Conservation (phyloP, 2,797 vertebrate species). For the Ispidina lecontei region DNA sequence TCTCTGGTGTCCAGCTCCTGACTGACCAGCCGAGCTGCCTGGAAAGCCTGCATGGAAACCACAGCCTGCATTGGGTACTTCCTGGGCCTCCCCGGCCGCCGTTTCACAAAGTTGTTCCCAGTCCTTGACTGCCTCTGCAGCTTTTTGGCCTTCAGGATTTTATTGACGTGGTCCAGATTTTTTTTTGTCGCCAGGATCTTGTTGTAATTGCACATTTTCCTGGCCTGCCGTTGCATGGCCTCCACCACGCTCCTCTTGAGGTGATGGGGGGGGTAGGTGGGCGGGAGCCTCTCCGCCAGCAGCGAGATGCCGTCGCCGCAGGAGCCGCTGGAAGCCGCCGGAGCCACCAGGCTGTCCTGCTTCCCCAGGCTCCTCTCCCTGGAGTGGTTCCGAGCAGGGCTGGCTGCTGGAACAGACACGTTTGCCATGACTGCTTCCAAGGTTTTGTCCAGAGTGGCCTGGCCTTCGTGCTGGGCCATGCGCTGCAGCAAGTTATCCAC, state of each 20-base stretch:
- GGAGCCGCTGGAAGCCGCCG: conserved; percentile 55
- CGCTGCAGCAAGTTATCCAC: conserved; percentile 78
- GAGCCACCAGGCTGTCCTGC: conserved; percentile 65
- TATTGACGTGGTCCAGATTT: conserved; percentile 97
- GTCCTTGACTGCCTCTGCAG: conserved; percentile 95
- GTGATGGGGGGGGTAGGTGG: conserved; percentile 71
- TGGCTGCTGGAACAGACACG: conserved; percentile 58
- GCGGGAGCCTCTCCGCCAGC: conserved; percentile 69
- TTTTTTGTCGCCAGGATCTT: conserved; percentile 89
- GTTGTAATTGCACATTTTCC: conserved; percentile 84
- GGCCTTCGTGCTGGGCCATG: conserved; percentile 75
- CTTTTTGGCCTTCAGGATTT: conserved; percentile 98
- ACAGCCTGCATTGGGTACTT: conserved; percentile 82
- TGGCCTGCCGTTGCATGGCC: conserved; percentile 82
- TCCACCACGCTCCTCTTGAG: conserved; percentile 81
- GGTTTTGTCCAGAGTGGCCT: conserved; percentile 73
- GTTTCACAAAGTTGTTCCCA: conserved; percentile 93
- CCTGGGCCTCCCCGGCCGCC: conserved; percentile 90
- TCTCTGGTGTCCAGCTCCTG: conserved; percentile 50
- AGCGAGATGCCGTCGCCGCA: conserved; percentile 23
- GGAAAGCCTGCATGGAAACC: conserved; percentile 75
- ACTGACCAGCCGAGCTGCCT: conserved; percentile 63
- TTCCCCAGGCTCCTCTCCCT: conserved; percentile 75
- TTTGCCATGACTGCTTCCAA: conserved; percentile 67
- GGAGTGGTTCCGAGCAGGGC: conserved; percentile 70